Evolutionary conservation across 2,113 vertebrate genomes (phyloP).

Genomic region (Protobothrops mucrosquamatus): DNA sequence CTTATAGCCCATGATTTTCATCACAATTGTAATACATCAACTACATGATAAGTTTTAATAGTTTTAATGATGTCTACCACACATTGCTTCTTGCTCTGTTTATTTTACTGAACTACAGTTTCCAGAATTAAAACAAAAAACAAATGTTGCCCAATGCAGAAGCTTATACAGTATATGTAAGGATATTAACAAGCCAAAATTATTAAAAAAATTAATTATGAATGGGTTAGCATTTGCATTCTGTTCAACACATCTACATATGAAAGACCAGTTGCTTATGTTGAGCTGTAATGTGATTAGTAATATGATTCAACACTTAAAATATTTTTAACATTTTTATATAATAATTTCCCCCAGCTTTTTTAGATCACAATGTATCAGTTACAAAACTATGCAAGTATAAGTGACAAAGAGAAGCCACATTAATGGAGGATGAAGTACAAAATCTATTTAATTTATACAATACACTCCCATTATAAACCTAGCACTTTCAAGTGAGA

Average conservation of each 20-base stretch:
- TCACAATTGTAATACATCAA: background rate
- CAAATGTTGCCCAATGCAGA: background rate
- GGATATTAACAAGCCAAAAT: background rate
- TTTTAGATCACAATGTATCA: background rate
- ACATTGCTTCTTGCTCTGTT: background rate
- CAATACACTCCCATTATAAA: background rate
- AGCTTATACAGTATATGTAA: background rate
- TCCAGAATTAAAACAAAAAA: background rate
- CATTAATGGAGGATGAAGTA: background rate
- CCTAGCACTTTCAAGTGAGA: background rate
- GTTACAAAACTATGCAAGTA: background rate
- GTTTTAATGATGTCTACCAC: background rate
- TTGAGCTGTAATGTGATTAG: background rate
- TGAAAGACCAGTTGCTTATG: background rate
- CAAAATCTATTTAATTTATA: background rate
- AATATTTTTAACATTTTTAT: background rate
- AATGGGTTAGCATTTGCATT: background rate
- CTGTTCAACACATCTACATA: background rate
- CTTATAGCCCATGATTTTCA: background rate
- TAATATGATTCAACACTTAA: background rate
- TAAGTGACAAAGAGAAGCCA: background rate
- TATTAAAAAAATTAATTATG: background rate
- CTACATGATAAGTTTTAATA: background rate
- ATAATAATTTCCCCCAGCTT: background rate
- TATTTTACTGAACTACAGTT: background rate